Percentiles rank a stretch among this genome's conserved stretches.
Evolutionary conservation across 1,140 invertebrate genomes (phyloP).

Genomic region (Physella acuta): DNA sequence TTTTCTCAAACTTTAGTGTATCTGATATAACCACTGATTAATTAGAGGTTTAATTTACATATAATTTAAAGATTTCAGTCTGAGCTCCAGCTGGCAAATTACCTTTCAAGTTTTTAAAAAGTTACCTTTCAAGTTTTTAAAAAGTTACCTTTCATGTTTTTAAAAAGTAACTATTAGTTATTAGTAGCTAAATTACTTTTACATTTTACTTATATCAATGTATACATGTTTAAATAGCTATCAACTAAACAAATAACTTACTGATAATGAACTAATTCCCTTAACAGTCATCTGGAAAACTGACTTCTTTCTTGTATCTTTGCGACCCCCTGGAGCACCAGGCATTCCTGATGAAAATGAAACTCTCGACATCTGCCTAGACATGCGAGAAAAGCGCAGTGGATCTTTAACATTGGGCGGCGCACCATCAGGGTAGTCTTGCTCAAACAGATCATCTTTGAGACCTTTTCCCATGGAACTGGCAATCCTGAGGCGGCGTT

Average conservation of each 20-base stretch:
- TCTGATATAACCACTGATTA: too few relatives aligned
- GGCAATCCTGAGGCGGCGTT: conserved; percentile 43
- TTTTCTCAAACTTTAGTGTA: too few relatives aligned
- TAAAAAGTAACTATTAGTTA: too few relatives aligned
- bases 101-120: too few relatives aligned
- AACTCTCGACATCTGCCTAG: conserved; percentile 40
- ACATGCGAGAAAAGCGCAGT: conserved; percentile 32
- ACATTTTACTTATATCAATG: too few relatives aligned
- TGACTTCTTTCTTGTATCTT: conserved; percentile 56
- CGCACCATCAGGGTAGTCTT: conserved; percentile 35
- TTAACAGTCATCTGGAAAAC: conserved; percentile 60
- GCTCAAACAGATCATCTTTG: conserved; percentile 35
- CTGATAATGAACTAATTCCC: conserved; percentile 53
- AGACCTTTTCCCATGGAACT: conserved; percentile 39
- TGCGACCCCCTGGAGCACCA: conserved; percentile 27
- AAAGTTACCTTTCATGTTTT: too few relatives aligned
- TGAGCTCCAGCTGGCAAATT: too few relatives aligned
- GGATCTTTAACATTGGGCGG: conserved; percentile 38
- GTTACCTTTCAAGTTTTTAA: too few relatives aligned
- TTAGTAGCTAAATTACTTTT: too few relatives aligned
- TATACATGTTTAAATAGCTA: too few relatives aligned
- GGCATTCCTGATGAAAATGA: conserved; percentile 46
- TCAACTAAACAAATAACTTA: conserved; percentile 9
- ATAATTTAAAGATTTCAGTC: too few relatives aligned
- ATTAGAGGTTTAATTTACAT: too few relatives aligned